Base-by-base conservation (phyloP, 1,140 invertebrate species). In the Hermatobates lingyangjiaoensis region DNA sequence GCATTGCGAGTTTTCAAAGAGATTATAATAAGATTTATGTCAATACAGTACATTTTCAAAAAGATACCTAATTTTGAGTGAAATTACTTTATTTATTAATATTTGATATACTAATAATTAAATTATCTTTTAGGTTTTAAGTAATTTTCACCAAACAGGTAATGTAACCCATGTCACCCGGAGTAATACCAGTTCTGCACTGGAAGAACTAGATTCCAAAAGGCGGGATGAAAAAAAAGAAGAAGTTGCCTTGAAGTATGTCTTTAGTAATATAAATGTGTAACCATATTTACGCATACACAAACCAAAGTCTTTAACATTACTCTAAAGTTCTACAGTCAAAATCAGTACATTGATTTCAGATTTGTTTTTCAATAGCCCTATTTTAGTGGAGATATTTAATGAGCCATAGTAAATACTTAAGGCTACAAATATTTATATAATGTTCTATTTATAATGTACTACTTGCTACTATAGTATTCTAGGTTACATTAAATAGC, bases 151-250 rank as follows among this genome's bases (percentile, higher is more conserved):
- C 52, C 61, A 69, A 51, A 68, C 66, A 48, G 69, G 67, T 15
- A 69, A 72, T 53, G 72, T 76, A 3, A 74, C 74, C 24, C 75
- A 75, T 1, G 79, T 81, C 14, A 79, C 80, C 18, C 71, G 82
- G 50, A 85, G 81, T 64, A 86, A 77, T 61, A 85, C 82, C 2
- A 84, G 80, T 60, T 83, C 80, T 1, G 80, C 80, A 10, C 65
- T 87, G 51, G 80, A 83, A 45, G 79, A 83, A 56, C 65, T 75
- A 48, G 79, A 81, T 49, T 59, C 56, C 15, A 63, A 62, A 45
- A 59, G 58, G 57, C 60, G 61, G 47, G 76, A 74, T 54, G 75
- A 78, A 49, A 72, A 76, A 55, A 80, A 75, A 64, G 80, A 83
- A 58, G 80, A 85, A 58, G 64, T 82, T 47, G 75, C 79, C 44